Evolutionary conservation across 2,888 invertebrate genomes (phyloP).

Genomic region (Papilio protenor): DNA sequence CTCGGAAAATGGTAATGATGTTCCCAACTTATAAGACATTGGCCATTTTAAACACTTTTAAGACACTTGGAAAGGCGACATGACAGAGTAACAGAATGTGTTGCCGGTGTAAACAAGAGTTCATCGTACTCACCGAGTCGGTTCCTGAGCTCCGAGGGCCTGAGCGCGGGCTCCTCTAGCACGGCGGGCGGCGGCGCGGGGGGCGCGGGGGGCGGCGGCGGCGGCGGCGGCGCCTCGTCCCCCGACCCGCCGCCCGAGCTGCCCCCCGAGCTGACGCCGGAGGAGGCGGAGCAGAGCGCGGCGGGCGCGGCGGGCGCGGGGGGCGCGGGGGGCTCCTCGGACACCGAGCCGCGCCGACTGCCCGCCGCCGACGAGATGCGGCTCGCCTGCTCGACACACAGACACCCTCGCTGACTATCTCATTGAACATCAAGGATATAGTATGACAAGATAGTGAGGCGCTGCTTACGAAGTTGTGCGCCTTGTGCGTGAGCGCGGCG

Average conservation of each 20-base stretch:
- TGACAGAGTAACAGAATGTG: neutral
- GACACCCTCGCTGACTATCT: neutral
- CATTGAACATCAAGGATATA: neutral
- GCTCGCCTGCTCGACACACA: slow-evolving; percentile 64
- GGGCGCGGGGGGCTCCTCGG: slow-evolving; percentile 64
- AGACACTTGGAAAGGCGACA: too few relatives aligned
- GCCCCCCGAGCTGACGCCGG: slow-evolving; percentile 76
- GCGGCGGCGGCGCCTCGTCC: slow-evolving; percentile 87
- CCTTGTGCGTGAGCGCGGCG: slow-evolving; percentile 77
- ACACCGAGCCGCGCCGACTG: slow-evolving; percentile 73
- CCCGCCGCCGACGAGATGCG: slow-evolving; percentile 78
- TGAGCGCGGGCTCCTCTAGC: slow-evolving; percentile 87
- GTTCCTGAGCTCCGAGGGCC: slow-evolving; percentile 86
- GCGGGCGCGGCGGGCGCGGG: slow-evolving; percentile 56
- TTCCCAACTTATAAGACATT: too few relatives aligned
- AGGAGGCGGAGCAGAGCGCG: slow-evolving; percentile 62
- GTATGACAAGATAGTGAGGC: neutral
- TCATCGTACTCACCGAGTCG: slow-evolving; percentile 64
- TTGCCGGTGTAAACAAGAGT: neutral
- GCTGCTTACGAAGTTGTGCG: slow-evolving; percentile 78
- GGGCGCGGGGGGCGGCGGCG: slow-evolving; percentile 85
- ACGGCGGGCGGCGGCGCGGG: slow-evolving; percentile 80
- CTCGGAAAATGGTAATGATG: too few relatives aligned
- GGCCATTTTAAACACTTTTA: too few relatives aligned
- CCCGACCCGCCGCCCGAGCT: slow-evolving; percentile 75